Percentiles rank a stretch among this genome's conserved stretches.
Conservation (phyloP, 2,797 vertebrate species). For the Spinibarbus caldwelli region DNA sequence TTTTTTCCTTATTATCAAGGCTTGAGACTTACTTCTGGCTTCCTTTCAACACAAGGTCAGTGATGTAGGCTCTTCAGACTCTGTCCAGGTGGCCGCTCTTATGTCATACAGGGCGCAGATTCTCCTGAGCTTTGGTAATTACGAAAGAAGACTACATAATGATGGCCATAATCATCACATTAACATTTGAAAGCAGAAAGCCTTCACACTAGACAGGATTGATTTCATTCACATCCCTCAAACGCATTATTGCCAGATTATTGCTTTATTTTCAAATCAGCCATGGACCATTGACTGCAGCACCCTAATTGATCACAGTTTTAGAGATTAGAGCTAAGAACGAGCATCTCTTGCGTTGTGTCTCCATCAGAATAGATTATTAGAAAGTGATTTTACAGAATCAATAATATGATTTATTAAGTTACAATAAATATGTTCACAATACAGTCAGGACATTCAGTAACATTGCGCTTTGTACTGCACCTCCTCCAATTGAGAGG, state of each 20-base stretch:
- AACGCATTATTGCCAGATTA: slow-evolving; percentile 17
- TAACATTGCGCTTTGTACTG: background rate
- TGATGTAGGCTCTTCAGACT: slow-evolving; percentile 16
- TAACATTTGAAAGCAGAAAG: slow-evolving; percentile 32
- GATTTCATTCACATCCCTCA: slow-evolving; percentile 36
- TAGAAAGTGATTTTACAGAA: background rate
- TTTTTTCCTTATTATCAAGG: slow-evolving; percentile 2
- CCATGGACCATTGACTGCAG: slow-evolving; percentile 14
- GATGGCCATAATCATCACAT: slow-evolving; percentile 36
- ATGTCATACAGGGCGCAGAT: background rate
- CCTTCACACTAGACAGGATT: slow-evolving; percentile 27
- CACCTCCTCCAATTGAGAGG: background rate
- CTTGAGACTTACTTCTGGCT: background rate
- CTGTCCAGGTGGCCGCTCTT: slow-evolving; percentile 2
- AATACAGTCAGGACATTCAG: background rate
- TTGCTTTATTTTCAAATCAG: slow-evolving; percentile 32
- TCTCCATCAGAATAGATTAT: background rate
- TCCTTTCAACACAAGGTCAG: slow-evolving; percentile 12
- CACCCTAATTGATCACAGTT: slow-evolving; percentile 9
- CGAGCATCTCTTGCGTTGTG: background rate
- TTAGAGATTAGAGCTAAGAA: background rate
- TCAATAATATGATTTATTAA: background rate
- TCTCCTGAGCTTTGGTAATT: slow-evolving; percentile 31
- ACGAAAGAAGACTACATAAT: slow-evolving; percentile 25
- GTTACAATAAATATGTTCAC: background rate